Evolutionary conservation across 2,113 vertebrate species (phyloP).

Genomic region (Lipophrys pholis): DNA sequence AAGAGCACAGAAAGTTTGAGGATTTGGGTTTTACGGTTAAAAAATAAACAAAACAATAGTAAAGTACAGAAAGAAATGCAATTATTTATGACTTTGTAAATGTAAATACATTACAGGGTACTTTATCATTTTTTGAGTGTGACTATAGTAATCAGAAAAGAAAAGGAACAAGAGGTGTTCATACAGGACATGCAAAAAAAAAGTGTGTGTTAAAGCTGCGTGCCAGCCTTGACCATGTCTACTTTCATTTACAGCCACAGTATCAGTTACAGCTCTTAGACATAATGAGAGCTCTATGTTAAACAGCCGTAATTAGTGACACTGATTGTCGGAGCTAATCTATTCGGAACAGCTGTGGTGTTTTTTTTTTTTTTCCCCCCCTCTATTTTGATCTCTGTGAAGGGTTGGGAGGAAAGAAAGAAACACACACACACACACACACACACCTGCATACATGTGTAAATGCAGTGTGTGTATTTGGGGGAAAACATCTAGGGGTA

Average conservation of each 20-base stretch:
- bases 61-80: too few species aligned
- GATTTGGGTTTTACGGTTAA: too few species aligned
- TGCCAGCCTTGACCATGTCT: conserved; percentile 32
- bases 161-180: too few species aligned
- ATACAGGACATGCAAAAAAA: too few species aligned
- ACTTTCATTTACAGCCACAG: conserved; percentile 40
- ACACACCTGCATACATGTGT: conserved; percentile 12
- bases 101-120: too few species aligned
- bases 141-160: too few species aligned
- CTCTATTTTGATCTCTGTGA: conserved; percentile 73
- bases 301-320: conserved; percentile 77
- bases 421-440: conserved; percentile 4
- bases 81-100: too few species aligned
- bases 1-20: too few species aligned
- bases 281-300: conserved; percentile 74
- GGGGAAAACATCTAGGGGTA: neutral
- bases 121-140: too few species aligned
- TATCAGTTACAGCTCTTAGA: conserved; percentile 70
- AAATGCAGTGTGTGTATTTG: neutral
- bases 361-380: conserved; percentile 51
- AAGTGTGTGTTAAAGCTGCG: neutral
- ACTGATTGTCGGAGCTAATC: conserved; percentile 74
- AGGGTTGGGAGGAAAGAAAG: conserved; percentile 37
- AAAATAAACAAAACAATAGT: too few species aligned
- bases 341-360: conserved; percentile 77